Evolutionary conservation across 2,113 vertebrate species (phyloP), one percentile per base, ranked within the genome.

Genomic region (Climacteris rufus): DNA sequence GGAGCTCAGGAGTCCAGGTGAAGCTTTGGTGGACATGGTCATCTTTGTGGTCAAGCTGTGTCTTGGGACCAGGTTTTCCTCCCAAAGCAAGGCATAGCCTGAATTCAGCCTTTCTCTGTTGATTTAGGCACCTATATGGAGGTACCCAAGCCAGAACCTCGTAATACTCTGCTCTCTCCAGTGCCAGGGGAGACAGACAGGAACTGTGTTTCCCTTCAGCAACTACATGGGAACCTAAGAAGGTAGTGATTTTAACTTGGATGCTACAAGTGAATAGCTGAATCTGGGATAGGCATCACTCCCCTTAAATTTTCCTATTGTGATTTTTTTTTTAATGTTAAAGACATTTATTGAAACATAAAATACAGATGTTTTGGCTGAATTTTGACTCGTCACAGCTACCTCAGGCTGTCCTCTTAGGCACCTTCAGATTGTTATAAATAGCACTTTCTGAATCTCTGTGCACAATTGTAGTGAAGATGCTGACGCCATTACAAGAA

Each of bases 351-450:
- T 52, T 81, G 75, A 87, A 89, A 60, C 44, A 83, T 83, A 66
- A 95, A 93, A 89, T 92, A 64, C 72, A 89, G 83, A 52, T 83
- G 59, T 52, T 19, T 95, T 94, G 85, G 60, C 85, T 94, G 86
- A 80, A 52, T 82, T 87, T 75, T 84, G 49, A 64, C 69, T 92
- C 83, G 75, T 87, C 83, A 68, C 88, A 90, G 49, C 90, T 92
- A 86, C 82, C 44, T 95, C 68, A 90, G 3, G 0, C 88, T 80
- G 42, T 47, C 54, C 53, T 75, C 21, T 74, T 79, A 92, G 23
- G 65, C 44, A 87, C 69, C 31, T 79, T 75, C 42, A 19, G 40
- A 37, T 92, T 11, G 0, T 74, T 80, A 68, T 30, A 81, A 92
- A 45, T 21, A 72, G 60, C 56, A 69, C 40, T 87, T 87, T 94